Evolutionary conservation across 2,888 invertebrate genomes (phyloP), one percentile per base, ranked within the genome.

Genomic region (Pomacea canaliculata): DNA sequence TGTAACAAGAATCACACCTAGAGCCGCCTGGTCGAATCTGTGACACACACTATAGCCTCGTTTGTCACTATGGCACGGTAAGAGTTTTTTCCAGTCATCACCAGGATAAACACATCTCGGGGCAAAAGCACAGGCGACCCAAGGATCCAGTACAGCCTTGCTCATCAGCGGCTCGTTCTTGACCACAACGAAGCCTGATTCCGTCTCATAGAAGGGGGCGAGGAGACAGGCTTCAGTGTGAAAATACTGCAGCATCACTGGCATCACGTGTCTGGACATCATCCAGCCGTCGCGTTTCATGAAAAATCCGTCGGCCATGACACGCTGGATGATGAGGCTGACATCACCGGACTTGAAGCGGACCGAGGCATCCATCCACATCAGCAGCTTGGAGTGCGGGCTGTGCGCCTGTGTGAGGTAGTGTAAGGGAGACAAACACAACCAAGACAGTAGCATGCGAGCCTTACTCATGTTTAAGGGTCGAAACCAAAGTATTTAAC

Each of bases 301-400:
- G 8, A 56, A 16, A 56, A 56, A 56, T 56, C 51, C 51, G 51
- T 56, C 51, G 51, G 51, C 51, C 51, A 56, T 56, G 51, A 56
- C 51, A 56, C 51, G 51, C 8, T 56, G 1, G 16, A 56, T 56
- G 51, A 16, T 56, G 49, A 27, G 48, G n/a, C 51, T 12, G 9
- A 62, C 37, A 19, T 63, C 19, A 23, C 23, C 67, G 8, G 51
- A 13, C 10, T 49, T n/a, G 49, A 76, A 76, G 23, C 76, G 27
- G 37, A 76, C 71, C 9, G 71, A 76, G 23, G 76, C 71, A 49
- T 76, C 76, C 8, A 62, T 48, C 76, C 76, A 76, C 13, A 76
- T 56, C 62, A 76, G 62, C 1, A 68, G 19, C 18, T 76, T 68
- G 19, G 71, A 66, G 23, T 27, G 48, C 10, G 76, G 76, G 13